Evolutionary conservation across 2,797 vertebrate species (phyloP).

Genomic region (Trematomus bernacchii): DNA sequence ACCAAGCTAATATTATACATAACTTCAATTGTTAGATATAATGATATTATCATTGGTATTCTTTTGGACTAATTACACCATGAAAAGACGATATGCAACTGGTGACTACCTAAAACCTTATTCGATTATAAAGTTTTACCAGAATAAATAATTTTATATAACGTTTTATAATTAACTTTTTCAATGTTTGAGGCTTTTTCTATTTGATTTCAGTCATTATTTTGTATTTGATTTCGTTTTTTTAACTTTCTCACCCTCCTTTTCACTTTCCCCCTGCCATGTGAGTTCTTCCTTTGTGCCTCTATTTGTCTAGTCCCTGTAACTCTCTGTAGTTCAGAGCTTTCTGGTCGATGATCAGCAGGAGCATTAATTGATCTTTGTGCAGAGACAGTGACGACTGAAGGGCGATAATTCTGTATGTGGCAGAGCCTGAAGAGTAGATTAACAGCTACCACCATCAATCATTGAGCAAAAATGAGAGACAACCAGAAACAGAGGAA

Average conservation of each 20-base stretch:
- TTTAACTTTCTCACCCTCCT: too few species aligned
- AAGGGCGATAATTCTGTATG: slow-evolving; percentile 69
- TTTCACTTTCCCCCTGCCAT: neutral
- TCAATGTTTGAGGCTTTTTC: neutral
- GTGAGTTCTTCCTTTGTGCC: slow-evolving; percentile 4
- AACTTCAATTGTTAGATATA: neutral
- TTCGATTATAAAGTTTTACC: neutral
- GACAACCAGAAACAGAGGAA: slow-evolving; percentile 9
- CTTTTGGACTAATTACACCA: neutral
- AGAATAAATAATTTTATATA: neutral
- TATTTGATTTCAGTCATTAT: too few species aligned
- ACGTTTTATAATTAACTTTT: neutral
- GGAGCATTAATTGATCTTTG: slow-evolving; percentile 76
- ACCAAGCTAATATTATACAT: too few species aligned
- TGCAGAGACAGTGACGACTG: slow-evolving; percentile 44
- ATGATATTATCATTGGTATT: neutral
- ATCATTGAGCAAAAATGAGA: slow-evolving; percentile 42
- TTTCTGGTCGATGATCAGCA: slow-evolving; percentile 53
- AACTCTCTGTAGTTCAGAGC: slow-evolving; percentile 39
- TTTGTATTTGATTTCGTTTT: neutral
- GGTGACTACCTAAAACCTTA: neutral
- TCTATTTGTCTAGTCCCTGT: slow-evolving; percentile 21
- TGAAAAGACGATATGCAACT: neutral
- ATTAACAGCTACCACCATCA: slow-evolving; percentile 78
- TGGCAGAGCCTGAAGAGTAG: slow-evolving; percentile 69